Percentiles rank a stretch among this genome's conserved stretches.
These are phyloP conservation scores for Fratercula arctica DNA, from an alignment of 2,797 vertebrate genomes.

Conservation along the genomic window DNA sequence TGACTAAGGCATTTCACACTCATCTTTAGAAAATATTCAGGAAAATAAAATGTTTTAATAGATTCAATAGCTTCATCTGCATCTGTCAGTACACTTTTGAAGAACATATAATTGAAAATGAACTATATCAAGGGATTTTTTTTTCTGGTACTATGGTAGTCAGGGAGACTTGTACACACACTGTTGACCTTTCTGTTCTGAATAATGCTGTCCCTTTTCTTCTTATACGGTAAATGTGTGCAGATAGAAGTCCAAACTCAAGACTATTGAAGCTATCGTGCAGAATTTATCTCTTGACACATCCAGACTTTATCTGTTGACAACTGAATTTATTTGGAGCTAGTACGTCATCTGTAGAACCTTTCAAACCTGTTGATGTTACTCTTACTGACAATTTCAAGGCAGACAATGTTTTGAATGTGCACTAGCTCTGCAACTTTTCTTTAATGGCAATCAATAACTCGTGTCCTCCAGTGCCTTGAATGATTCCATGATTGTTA, in stretches of 20 bases:
- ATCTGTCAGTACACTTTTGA: neutral
- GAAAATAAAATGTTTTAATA: neutral
- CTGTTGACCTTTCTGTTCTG: neutral
- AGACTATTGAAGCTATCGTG: neutral
- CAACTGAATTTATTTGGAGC: neutral
- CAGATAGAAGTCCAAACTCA: neutral
- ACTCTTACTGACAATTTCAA: neutral
- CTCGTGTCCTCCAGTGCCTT: neutral
- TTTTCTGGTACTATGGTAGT: neutral
- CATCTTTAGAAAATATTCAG: neutral
- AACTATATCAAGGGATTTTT: neutral
- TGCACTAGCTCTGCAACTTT: neutral
- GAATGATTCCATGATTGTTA: neutral
- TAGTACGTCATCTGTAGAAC: neutral
- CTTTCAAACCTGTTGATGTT: neutral
- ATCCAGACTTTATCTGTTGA: neutral
- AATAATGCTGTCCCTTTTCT: neutral
- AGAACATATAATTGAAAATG: neutral
- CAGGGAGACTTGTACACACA: neutral
- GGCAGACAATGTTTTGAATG: neutral
- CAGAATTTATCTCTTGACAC: neutral
- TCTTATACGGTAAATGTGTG: neutral
- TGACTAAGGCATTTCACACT: neutral
- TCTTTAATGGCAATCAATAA: neutral
- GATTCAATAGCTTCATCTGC: neutral